These are phyloP conservation scores for Phrynosoma platyrhinos DNA, from an alignment of 2,113 vertebrate species.

Conservation along the genomic window DNA sequence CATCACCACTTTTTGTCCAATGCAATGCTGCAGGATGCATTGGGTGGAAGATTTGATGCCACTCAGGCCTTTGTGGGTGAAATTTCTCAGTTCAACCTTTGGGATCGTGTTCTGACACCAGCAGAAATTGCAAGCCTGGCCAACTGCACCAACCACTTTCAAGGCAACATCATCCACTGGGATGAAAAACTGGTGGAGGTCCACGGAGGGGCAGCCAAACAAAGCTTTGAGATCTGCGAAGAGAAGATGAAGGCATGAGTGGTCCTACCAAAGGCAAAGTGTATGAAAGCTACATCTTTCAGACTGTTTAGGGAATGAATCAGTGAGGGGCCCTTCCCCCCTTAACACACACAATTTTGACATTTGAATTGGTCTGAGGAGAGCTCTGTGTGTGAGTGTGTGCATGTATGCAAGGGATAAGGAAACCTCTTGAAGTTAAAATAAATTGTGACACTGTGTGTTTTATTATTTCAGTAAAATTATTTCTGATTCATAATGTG, in stretches of 20 bases:
- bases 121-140: slow-evolving; percentile 87
- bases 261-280: slow-evolving; percentile 45
- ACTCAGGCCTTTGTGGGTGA: slow-evolving; percentile 95
- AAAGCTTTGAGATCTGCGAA: slow-evolving; percentile 83
- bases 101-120: slow-evolving; percentile 90
- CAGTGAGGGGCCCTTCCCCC: slow-evolving; percentile 30
- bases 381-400: not conserved
- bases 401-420: not conserved
- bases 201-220: slow-evolving; percentile 90
- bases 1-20: not conserved
- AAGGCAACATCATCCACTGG: slow-evolving; percentile 93
- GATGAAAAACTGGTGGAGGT: slow-evolving; percentile 90
- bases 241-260: slow-evolving; percentile 83
- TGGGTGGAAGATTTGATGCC: slow-evolving; percentile 93
- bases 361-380: not conserved
- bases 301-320: not conserved
- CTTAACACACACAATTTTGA: slow-evolving; percentile 13
- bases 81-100: slow-evolving; percentile 92
- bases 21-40: slow-evolving; percentile 81
- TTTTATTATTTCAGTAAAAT: slow-evolving; percentile 32
- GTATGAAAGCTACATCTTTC: not conserved
- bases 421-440: slow-evolving; percentile 26
- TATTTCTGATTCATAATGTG: slow-evolving; percentile 16
- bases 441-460: slow-evolving; percentile 35
- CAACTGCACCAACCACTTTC: slow-evolving; percentile 85